Evolutionary conservation across 2,113 vertebrate genomes (phyloP).

Genomic region (Hippocampus comes): DNA sequence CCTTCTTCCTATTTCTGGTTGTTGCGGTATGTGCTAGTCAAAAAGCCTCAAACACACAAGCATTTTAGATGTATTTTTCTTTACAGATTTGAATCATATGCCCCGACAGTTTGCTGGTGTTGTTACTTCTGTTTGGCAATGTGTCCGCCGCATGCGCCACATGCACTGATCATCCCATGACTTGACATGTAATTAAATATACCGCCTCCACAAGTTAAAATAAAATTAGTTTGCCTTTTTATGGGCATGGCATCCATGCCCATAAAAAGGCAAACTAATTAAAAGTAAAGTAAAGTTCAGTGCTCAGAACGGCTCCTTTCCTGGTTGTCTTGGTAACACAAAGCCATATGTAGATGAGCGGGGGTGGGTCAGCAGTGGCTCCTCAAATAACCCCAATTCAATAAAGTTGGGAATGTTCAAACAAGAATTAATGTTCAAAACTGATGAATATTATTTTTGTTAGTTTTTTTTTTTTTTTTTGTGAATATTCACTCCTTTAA

Average conservation of each 20-base stretch:
- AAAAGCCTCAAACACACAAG: neutral
- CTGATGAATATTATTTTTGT: too few relatives aligned
- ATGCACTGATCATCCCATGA: neutral
- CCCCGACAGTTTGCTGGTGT: neutral
- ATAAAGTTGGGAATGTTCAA: too few relatives aligned
- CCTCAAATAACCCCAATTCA: neutral
- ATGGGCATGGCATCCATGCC: neutral
- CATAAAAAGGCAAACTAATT: too few relatives aligned
- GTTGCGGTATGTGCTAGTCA: neutral
- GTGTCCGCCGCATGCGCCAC: neutral
- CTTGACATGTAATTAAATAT: neutral
- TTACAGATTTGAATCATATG: neutral
- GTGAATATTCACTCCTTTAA: too few relatives aligned
- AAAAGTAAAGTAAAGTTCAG: neutral
- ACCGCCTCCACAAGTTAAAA: neutral
- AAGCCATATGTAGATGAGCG: neutral
- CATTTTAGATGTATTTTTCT: neutral
- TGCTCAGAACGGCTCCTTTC: neutral
- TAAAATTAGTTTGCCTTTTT: neutral
- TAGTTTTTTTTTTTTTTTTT: too few relatives aligned
- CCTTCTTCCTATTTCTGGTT: slow-evolving; percentile 17
- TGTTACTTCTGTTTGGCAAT: neutral
- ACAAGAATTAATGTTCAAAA: too few relatives aligned
- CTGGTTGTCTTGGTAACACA: neutral
- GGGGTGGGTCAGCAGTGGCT: neutral